Percentiles rank a stretch among this genome's conserved stretches.
Conservation (phyloP, 1,140 invertebrate genomes). For the Caenorhabditis inopinata region DNA sequence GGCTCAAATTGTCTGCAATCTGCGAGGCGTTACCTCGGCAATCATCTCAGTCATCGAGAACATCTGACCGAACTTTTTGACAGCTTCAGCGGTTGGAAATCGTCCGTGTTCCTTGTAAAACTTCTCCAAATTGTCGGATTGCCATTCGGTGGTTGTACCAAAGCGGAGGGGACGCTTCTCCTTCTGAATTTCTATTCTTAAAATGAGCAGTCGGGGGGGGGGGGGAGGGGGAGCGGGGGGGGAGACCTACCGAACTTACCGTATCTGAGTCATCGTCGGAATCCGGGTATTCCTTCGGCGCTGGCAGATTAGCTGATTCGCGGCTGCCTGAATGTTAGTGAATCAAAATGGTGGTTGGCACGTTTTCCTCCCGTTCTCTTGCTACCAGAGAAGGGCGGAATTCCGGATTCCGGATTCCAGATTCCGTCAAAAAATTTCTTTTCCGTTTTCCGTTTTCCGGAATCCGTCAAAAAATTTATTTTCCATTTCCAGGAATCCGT, state of each 20-base stretch:
- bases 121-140: constrained; percentile 20
- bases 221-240: no score
- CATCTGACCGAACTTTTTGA: constrained; percentile 23
- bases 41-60: constrained; percentile 10
- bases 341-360: no score
- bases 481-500: no score
- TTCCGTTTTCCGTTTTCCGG: no score
- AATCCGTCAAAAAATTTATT: no score
- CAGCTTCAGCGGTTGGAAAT: not conserved
- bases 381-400: no score
- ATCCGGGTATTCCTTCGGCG: constrained; percentile 5
- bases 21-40: constrained; percentile 9
- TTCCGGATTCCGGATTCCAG: no score
- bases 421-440: no score
- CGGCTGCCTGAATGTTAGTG: not conserved
- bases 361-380: no score
- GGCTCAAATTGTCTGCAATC: no score
- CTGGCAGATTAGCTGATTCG: not conserved
- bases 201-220: no score
- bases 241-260: not conserved
- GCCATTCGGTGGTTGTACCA: constrained; percentile 20
- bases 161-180: not conserved
- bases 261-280: not conserved
- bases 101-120: not conserved
- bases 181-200: no score